phyloP scores from a whole-genome alignment of 2,113 vertebrate genomes.

The Gallinago media region DNA sequence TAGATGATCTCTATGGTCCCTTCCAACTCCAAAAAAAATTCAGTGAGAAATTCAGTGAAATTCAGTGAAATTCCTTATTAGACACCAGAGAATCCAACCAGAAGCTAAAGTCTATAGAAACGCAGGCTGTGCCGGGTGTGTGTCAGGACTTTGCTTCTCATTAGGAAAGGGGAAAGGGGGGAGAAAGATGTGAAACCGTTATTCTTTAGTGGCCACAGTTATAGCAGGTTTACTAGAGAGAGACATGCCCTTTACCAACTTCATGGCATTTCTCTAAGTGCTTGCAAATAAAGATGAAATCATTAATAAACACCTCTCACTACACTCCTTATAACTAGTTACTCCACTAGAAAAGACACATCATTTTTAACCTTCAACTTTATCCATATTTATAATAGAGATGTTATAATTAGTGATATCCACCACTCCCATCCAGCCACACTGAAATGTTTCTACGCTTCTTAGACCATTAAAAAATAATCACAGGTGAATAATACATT shows the following conservation, averaged over 20 bases:
- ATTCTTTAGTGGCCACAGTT: neutral
- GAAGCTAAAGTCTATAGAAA: neutral
- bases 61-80: neutral
- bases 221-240: neutral
- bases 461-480: conserved; percentile 14
- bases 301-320: neutral
- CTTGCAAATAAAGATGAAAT: neutral
- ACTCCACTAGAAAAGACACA: neutral
- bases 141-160: neutral
- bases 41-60: too few species aligned
- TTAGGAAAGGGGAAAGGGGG: neutral
- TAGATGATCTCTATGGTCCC: too few species aligned
- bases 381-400: neutral
- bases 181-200: neutral
- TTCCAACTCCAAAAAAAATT: too few species aligned
- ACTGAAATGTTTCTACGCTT: neutral
- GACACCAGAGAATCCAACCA: neutral
- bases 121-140: neutral
- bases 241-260: neutral
- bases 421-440: neutral
- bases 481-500: neutral
- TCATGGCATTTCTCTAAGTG: neutral
- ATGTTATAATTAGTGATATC: neutral
- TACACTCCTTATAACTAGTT: neutral
- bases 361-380: neutral